These are phyloP conservation scores for Chaetops frenatus DNA, from an alignment of 2,113 vertebrate genomes.

Conservation along the genomic window DNA sequence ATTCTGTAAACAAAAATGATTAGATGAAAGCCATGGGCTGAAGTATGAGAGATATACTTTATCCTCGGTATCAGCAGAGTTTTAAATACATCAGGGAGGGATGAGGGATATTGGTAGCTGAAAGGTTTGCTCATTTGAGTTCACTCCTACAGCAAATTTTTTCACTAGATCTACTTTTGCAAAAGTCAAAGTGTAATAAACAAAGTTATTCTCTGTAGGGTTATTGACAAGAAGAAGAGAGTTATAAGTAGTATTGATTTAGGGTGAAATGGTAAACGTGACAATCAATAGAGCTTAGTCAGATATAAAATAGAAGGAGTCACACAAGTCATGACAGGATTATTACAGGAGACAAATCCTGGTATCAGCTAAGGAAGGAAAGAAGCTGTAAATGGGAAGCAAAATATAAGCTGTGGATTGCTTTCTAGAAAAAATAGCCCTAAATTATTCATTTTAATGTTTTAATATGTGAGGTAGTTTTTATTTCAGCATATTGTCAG, in stretches of 20 bases:
- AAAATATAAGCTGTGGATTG: not conserved
- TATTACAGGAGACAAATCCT: not conserved
- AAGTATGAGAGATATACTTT: not conserved
- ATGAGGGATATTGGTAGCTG: not conserved
- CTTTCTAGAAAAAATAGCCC: not conserved
- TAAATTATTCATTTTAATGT: not conserved
- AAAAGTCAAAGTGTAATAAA: conserved; percentile 29
- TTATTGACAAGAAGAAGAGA: not conserved
- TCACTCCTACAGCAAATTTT: conserved; percentile 23
- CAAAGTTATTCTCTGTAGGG: not conserved
- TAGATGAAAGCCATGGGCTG: not conserved
- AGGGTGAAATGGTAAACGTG: conserved; percentile 27
- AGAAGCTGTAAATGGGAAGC: not conserved
- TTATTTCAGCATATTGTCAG: conserved; percentile 21
- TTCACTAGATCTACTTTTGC: not conserved
- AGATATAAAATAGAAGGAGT: conserved; percentile 23
- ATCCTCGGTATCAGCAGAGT: not conserved
- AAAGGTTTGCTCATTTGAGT: conserved; percentile 21
- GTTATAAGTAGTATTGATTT: conserved; percentile 25
- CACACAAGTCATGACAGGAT: not conserved
- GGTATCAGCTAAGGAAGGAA: not conserved
- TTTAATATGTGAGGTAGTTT: not conserved
- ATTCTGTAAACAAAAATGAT: not conserved
- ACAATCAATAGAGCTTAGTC: conserved; percentile 53
- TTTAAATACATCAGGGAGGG: conserved; percentile 33